Conservation (phyloP, 2,888 invertebrate species). For the Hydrotaea diabolus region DNA sequence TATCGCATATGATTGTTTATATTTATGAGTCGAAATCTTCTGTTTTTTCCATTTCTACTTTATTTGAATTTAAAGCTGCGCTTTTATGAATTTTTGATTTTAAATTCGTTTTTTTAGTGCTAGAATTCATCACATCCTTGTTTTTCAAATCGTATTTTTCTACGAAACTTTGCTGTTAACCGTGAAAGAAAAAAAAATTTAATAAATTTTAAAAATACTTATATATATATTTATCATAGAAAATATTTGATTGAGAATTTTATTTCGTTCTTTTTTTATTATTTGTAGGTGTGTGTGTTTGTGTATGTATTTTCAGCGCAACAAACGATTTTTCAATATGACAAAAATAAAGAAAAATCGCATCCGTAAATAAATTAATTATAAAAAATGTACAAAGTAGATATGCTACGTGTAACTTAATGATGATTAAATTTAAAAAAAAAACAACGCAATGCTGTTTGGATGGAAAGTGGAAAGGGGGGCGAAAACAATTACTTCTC, state of each 20-base stretch:
- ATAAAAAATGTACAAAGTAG: slow-evolving; percentile 23
- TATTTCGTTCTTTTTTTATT: slow-evolving; percentile 1
- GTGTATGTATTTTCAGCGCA: background rate
- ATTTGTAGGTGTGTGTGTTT: background rate
- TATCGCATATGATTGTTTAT: background rate
- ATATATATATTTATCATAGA: slow-evolving; percentile 33
- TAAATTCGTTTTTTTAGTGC: background rate
- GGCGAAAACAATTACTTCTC: background rate
- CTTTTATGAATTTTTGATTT: background rate
- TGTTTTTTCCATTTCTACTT: background rate
- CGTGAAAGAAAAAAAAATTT: slow-evolving; percentile 5
- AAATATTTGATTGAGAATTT: slow-evolving; percentile 28
- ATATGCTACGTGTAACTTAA: slow-evolving; percentile 34
- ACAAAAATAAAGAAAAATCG: slow-evolving; percentile 37
- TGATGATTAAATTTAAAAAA: background rate
- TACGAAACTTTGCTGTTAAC: background rate
- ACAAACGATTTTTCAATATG: slow-evolving; percentile 3
- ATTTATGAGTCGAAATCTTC: background rate
- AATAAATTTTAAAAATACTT: slow-evolving; percentile 19
- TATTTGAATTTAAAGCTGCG: background rate
- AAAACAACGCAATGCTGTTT: background rate
- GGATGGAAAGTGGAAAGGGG: slow-evolving; percentile 38
- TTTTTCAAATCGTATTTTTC: background rate
- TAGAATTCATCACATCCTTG: background rate
- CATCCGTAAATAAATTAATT: slow-evolving; percentile 30